phyloP scores from a whole-genome alignment of 2,888 invertebrate genomes.

The Philhelius pedissequus region DNA sequence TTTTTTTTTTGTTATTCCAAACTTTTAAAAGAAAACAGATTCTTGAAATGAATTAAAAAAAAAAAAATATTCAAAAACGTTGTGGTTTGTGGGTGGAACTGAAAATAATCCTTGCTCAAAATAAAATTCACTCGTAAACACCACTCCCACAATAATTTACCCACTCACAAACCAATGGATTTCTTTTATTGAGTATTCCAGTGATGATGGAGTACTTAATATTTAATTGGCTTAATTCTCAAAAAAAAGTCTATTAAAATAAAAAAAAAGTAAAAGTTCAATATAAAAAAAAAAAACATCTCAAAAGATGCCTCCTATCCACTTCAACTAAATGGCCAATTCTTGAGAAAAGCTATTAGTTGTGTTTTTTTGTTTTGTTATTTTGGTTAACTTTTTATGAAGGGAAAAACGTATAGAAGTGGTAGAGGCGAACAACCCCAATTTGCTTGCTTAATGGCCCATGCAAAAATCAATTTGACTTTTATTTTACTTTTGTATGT shows the following conservation, averaged over 20 bases:
- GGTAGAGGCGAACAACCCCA: constrained; percentile 24
- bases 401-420: background rate
- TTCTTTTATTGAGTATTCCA: background rate
- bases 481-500: constrained; percentile 40
- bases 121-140: no score
- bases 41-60: no score
- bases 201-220: background rate
- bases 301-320: background rate
- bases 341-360: constrained; percentile 29
- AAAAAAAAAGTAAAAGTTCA: background rate
- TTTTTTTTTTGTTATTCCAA: no score
- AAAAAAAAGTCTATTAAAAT: background rate
- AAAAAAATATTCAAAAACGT: no score
- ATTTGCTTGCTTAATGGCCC: constrained; percentile 37
- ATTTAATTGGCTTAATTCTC: background rate
- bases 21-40: no score
- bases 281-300: background rate
- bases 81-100: no score
- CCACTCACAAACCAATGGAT: no score
- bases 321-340: background rate
- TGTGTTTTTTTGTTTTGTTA: constrained; percentile 24
- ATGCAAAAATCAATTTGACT: constrained; percentile 47
- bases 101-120: no score
- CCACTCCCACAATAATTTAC: no score
- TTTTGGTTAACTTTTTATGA: constrained; percentile 1